Evolutionary conservation across 2,797 vertebrate species (phyloP).

Genomic region (Antennarius maculatus): DNA sequence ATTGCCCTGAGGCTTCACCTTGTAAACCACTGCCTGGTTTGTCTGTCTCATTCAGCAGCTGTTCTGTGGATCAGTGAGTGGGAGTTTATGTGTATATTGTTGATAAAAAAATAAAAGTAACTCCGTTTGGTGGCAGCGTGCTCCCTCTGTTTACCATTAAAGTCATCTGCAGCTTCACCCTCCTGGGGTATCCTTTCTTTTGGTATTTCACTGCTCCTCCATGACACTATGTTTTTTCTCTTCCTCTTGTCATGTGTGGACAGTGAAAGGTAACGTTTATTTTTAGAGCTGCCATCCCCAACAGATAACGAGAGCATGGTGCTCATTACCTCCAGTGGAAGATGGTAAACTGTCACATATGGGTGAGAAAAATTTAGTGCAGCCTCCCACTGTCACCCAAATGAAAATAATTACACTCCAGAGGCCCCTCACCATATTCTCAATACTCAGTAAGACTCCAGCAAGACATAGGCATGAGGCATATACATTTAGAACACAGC

Average conservation of each 20-base stretch:
- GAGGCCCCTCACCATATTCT: conserved; percentile 76
- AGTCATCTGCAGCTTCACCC: conserved; percentile 40
- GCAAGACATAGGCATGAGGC: conserved; percentile 39
- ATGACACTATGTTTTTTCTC: conserved; percentile 1
- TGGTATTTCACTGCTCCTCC: conserved; percentile 25
- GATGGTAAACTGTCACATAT: conserved; percentile 74
- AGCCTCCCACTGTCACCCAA: conserved; percentile 71
- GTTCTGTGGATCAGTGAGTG: conserved; percentile 22
- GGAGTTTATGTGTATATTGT: conserved; percentile 8
- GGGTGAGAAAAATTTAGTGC: conserved; percentile 75
- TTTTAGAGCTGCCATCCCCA: conserved; percentile 71
- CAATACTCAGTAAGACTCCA: conserved; percentile 73
- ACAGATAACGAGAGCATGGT: conserved; percentile 74
- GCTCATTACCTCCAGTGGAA: conserved; percentile 73
- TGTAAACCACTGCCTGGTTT: conserved; percentile 30
- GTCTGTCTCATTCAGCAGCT: conserved; percentile 6
- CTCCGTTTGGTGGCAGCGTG: conserved; percentile 4
- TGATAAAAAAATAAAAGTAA: conserved; percentile 33
- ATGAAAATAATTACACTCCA: conserved; percentile 84
- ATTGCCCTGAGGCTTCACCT: conserved; percentile 52
- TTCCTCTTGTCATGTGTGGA: conserved; percentile 51
- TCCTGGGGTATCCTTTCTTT: conserved; percentile 48
- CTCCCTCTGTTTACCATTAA: conserved; percentile 42
- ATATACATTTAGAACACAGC: conserved; percentile 44
- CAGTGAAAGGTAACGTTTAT: conserved; percentile 69